Evolutionary conservation across 2,888 invertebrate species (phyloP).

Genomic region (Anoncus sp.): DNA sequence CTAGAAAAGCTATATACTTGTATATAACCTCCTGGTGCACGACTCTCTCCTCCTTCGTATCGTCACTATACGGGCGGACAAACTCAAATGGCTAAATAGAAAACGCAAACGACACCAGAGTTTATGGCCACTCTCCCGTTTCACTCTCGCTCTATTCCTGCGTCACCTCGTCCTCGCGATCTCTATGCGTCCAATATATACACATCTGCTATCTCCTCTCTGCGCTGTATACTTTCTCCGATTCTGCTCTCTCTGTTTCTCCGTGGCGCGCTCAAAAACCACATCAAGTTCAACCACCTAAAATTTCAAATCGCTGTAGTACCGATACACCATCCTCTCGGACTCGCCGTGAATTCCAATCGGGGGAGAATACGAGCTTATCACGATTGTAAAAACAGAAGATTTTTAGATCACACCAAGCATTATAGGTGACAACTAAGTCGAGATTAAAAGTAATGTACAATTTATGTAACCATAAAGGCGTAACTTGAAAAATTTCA

Average conservation of each 20-base stretch:
- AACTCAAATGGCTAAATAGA: constrained; percentile 80
- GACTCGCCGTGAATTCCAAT: constrained; percentile 1
- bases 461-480: not conserved
- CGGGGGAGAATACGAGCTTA: constrained; percentile 7
- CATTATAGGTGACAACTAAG: not conserved
- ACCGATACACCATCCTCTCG: not conserved
- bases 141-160: constrained; percentile 66
- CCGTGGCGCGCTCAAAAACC: constrained; percentile 34
- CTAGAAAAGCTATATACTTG: constrained; percentile 50
- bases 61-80: constrained; percentile 64
- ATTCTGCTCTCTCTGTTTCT: constrained; percentile 28
- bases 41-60: constrained; percentile 15
- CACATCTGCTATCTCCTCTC: constrained; percentile 9
- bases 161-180: constrained; percentile 60
- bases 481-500: too few relatives aligned
- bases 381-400: constrained; percentile 2
- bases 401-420: not conserved
- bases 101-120: constrained; percentile 80
- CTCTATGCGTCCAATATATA: constrained; percentile 15
- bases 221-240: not conserved
- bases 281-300: constrained; percentile 59
- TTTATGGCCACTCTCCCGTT: constrained; percentile 78
- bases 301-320: constrained; percentile 57
- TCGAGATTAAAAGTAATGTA: not conserved
- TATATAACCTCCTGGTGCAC: constrained; percentile 26